Evolutionary conservation across 2,797 vertebrate genomes (phyloP).

Genomic region (Hoplostethus atlanticus): DNA sequence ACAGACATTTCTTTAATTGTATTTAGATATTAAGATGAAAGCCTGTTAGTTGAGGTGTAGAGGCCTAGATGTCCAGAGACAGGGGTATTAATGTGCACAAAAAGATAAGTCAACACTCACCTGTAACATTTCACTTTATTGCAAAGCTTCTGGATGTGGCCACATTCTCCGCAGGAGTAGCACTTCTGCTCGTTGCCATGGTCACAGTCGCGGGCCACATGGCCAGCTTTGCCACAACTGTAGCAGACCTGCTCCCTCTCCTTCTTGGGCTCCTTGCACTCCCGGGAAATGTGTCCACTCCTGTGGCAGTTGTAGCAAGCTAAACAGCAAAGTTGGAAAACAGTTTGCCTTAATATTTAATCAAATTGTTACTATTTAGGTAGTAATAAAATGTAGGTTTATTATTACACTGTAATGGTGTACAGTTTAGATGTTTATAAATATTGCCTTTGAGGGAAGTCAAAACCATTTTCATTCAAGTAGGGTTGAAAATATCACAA

Average conservation of each 20-base stretch:
- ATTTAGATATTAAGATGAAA: background rate
- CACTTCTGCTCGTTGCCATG: conserved; percentile 98
- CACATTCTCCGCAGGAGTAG: conserved; percentile 97
- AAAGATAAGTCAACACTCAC: conserved; percentile 73
- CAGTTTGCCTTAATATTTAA: background rate
- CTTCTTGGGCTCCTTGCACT: conserved; percentile 98
- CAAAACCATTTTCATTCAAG: background rate
- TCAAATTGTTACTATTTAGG: background rate
- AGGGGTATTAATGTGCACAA: too few relatives aligned
- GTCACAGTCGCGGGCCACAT: conserved; percentile 97
- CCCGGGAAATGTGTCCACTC: conserved; percentile 98
- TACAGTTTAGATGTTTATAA: background rate
- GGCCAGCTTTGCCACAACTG: conserved; percentile 96
- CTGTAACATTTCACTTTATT: conserved; percentile 99
- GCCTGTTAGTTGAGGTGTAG: background rate
- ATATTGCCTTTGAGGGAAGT: background rate
- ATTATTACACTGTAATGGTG: too few relatives aligned
- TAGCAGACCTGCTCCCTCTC: conserved; percentile 98
- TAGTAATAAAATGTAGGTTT: background rate
- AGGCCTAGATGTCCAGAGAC: too few relatives aligned
- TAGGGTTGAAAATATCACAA: background rate
- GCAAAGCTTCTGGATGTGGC: conserved; percentile 98
- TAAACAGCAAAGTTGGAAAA: conserved; percentile 80
- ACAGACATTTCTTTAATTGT: background rate
- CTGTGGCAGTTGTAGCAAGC: conserved; percentile 99